A percentile compares a stretch with the other conserved stretches of the same genome.
These are phyloP conservation scores for Bombus terrestris DNA, from an alignment of 1,140 invertebrate species.

Conservation along the genomic window DNA sequence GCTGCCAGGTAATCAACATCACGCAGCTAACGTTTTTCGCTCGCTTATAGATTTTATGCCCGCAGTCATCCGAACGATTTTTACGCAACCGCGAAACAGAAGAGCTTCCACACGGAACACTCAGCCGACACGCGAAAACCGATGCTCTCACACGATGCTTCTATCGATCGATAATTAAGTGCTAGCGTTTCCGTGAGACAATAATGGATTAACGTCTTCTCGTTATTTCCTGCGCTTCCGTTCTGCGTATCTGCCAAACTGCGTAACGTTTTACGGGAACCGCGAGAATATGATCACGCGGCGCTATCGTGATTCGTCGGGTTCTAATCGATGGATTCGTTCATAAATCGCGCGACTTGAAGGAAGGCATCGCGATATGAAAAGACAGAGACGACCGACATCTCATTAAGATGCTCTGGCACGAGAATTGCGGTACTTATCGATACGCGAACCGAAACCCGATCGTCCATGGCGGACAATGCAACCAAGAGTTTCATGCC, in stretches of 20 bases:
- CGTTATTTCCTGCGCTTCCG: conserved; percentile 32
- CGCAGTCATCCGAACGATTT: neutral
- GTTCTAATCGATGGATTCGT: neutral
- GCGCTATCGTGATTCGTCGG: conserved; percentile 29
- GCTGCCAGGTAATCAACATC: neutral
- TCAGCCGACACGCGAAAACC: neutral
- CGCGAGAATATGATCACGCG: conserved; percentile 58
- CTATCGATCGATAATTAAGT: conserved; percentile 20
- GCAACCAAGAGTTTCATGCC: conserved; percentile 51
- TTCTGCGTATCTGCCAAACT: neutral
- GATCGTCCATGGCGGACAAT: conserved; percentile 60
- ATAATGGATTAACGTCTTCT: conserved; percentile 11
- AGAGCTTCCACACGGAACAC: neutral
- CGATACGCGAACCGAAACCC: conserved; percentile 71
- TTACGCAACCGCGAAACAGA: neutral
- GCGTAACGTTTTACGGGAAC: conserved; percentile 21
- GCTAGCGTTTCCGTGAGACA: neutral
- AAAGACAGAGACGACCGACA: neutral
- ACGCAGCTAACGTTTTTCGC: neutral
- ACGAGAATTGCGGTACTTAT: conserved; percentile 74
- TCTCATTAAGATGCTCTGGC: conserved; percentile 72
- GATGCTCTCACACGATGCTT: neutral
- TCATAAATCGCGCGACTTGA: neutral
- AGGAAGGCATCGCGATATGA: neutral
- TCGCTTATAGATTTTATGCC: conserved; percentile 6